Percentiles rank a stretch among this genome's conserved stretches.
phyloP scores from a whole-genome alignment of 2,888 invertebrate species.

The Lepidocyrtinus sp. region DNA sequence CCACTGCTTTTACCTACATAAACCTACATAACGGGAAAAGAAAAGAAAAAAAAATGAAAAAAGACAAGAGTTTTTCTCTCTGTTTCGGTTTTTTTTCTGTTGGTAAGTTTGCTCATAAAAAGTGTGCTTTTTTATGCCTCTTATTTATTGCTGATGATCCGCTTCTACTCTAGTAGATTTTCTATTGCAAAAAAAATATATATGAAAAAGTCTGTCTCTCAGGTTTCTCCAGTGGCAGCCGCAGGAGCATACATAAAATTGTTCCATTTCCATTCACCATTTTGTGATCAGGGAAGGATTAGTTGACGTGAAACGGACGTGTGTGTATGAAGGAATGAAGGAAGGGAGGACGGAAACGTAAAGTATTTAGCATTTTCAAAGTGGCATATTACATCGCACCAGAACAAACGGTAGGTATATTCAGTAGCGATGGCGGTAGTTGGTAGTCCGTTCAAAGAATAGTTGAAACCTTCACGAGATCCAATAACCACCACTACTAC shows the following conservation, averaged over 20 bases:
- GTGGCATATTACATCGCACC: no score
- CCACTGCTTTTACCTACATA: constrained; percentile 7
- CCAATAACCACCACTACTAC: no score
- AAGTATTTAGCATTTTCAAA: background rate
- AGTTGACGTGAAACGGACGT: constrained; percentile 21
- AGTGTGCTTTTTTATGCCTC: constrained; percentile 2
- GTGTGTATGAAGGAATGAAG: constrained; percentile 15
- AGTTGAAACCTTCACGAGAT: no score
- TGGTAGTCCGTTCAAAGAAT: no score
- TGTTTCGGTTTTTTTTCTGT: background rate
- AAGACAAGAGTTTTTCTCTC: background rate
- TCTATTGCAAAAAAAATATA: background rate
- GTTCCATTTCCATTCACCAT: constrained; percentile 10
- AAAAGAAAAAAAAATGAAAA: no score
- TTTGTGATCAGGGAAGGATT: constrained; percentile 18
- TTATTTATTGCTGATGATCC: constrained; percentile 16
- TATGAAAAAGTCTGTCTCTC: no score
- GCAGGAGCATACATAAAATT: background rate
- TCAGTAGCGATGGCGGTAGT: no score
- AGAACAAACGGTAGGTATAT: no score
- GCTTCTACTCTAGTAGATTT: constrained; percentile 4
- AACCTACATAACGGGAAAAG: background rate
- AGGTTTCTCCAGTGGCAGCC: background rate
- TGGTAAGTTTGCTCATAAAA: constrained; percentile 12
- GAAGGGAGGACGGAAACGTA: background rate